Evolutionary conservation across 2,888 invertebrate genomes (phyloP).

Genomic region (Tinea pellionella): DNA sequence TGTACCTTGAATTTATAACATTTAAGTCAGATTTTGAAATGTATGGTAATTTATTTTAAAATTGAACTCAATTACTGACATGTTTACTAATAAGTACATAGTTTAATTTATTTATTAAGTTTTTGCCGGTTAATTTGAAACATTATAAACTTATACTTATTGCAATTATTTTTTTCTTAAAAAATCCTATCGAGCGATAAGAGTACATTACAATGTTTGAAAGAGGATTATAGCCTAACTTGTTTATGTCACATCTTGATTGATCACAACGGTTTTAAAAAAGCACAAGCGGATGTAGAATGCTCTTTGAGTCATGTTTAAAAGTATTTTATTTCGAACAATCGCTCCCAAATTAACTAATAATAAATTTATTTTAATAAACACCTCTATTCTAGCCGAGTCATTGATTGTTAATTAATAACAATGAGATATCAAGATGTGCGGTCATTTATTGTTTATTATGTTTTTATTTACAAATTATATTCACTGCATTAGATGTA

Average conservation of each 20-base stretch:
- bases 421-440: slow-evolving; percentile 6
- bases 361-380: background rate
- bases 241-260: background rate
- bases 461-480: background rate
- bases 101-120: too few relatives aligned
- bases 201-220: too few relatives aligned
- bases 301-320: background rate
- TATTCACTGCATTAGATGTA: too few relatives aligned
- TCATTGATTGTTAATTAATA: slow-evolving; percentile 61
- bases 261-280: background rate
- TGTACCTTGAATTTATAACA: background rate
- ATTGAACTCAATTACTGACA: background rate
- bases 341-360: slow-evolving; percentile 10
- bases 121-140: too few relatives aligned
- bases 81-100: background rate
- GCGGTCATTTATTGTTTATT: background rate
- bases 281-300: background rate
- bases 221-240: background rate
- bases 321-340: slow-evolving; percentile 1
- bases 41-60: background rate
- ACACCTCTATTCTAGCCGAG: slow-evolving; percentile 31
- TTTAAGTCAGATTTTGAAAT: background rate
- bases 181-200: too few relatives aligned
- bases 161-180: too few relatives aligned
- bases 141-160: too few relatives aligned